Percentiles rank a stretch among this genome's conserved stretches.
These are phyloP conservation scores for Phyllotreta striolata DNA, from an alignment of 2,888 invertebrate species.

Conservation along the genomic window DNA sequence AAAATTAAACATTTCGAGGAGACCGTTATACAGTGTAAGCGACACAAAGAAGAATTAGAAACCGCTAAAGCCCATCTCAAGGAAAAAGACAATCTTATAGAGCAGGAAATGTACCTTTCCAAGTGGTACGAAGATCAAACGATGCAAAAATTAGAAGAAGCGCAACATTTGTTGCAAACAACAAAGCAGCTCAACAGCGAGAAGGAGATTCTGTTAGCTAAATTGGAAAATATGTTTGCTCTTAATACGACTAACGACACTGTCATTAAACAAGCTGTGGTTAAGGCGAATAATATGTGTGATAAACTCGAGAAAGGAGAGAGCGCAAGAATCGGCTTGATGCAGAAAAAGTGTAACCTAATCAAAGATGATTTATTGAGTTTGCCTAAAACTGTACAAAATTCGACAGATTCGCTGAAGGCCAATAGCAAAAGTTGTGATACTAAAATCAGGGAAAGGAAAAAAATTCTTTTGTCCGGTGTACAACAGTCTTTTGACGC, in stretches of 20 bases:
- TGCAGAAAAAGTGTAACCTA: conserved; percentile 3
- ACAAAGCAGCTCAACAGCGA: conserved; percentile 38
- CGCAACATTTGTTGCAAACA: conserved; percentile 38
- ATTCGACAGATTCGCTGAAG: conserved; percentile 4
- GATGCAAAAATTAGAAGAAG: conserved; percentile 37
- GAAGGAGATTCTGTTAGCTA: conserved; percentile 43
- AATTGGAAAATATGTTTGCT: conserved; percentile 43
- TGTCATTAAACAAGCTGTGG: conserved; percentile 22
- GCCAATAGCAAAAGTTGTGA: conserved; percentile 7
- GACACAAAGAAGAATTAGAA: conserved; percentile 30
- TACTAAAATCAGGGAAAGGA: conserved; percentile 2
- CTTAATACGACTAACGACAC: conserved; percentile 42
- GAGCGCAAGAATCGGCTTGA: neutral
- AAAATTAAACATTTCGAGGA: conserved; percentile 37
- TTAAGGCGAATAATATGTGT: conserved; percentile 24
- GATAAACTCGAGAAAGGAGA: conserved; percentile 25
- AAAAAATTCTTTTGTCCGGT: conserved; percentile 11
- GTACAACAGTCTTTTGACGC: conserved; percentile 15
- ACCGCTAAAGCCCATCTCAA: conserved; percentile 31
- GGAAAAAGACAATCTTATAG: conserved; percentile 38
- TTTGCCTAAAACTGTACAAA: conserved; percentile 12
- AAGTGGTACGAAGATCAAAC: conserved; percentile 41
- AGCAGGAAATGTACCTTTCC: conserved; percentile 43
- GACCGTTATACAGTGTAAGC: conserved; percentile 35
- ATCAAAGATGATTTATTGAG: conserved; percentile 16